phyloP scores from a whole-genome alignment of 2,113 vertebrate genomes.

The Hirundichthys speculiger region DNA sequence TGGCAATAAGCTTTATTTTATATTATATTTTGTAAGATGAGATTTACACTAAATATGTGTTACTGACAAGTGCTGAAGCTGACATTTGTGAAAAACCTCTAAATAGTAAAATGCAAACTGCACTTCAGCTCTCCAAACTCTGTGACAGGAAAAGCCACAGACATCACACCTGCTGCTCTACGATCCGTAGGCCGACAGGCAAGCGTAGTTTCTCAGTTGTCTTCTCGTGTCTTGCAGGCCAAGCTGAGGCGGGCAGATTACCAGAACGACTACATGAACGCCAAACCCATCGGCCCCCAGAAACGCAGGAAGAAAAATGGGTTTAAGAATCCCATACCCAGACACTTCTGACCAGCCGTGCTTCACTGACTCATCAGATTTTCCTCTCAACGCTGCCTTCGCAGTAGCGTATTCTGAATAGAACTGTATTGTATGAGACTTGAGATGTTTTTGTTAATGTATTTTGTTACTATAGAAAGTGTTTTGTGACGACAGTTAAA shows the following conservation, averaged over 20 bases:
- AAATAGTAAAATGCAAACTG: no score
- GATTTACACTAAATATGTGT: no score
- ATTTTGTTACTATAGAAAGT: background rate
- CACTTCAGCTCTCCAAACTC: no score
- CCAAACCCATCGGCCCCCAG: slow-evolving; percentile 35
- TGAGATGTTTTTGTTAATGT: background rate
- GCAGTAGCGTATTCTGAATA: background rate
- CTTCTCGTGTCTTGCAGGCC: slow-evolving; percentile 35
- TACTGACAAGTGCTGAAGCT: no score
- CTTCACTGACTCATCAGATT: background rate
- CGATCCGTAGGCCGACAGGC: background rate
- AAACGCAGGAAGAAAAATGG: slow-evolving; percentile 36
- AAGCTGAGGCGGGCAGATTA: slow-evolving; percentile 22
- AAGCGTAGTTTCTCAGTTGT: background rate
- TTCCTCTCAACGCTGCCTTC: background rate
- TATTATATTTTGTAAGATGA: no score
- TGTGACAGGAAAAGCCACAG: no score
- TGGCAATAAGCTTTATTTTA: no score
- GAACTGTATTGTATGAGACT: background rate
- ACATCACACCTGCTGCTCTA: no score
- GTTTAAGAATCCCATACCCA: slow-evolving; percentile 26
- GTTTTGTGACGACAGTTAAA: slow-evolving; percentile 17
- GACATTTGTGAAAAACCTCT: no score
- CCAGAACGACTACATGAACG: slow-evolving; percentile 70
- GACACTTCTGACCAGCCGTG: slow-evolving; percentile 30